Conservation (phyloP, 2,888 invertebrate genomes). For the Melangyna quadrimaculata region DNA sequence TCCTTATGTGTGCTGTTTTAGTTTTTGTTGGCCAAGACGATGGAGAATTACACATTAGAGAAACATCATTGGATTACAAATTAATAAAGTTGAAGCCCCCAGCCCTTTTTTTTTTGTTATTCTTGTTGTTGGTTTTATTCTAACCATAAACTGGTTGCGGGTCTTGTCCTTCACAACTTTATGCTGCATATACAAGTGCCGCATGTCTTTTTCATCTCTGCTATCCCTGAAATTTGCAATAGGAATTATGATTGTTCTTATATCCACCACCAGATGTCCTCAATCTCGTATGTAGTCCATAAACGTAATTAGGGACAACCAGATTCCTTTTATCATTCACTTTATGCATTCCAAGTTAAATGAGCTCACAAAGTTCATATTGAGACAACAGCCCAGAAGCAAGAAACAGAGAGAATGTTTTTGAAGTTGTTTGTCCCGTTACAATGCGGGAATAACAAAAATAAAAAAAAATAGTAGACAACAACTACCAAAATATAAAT, state of each 20-base stretch:
- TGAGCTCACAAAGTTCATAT: constrained; percentile 34
- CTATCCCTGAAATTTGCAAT: background rate
- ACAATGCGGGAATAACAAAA: background rate
- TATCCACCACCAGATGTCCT: constrained; percentile 25
- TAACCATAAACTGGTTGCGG: background rate
- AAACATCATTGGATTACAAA: constrained; percentile 38
- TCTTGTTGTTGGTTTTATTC: background rate
- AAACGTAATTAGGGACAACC: constrained; percentile 18
- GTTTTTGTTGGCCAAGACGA: constrained; percentile 7
- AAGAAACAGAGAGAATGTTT: background rate
- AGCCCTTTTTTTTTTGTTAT: background rate
- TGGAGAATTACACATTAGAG: constrained; percentile 23
- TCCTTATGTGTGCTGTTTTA: background rate
- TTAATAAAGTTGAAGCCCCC: constrained; percentile 24
- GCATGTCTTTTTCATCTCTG: background rate
- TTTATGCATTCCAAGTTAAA: constrained; percentile 27
- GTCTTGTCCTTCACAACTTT: background rate
- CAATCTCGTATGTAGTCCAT: constrained; percentile 35
- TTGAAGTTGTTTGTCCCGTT: background rate
- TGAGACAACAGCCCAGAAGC: background rate
- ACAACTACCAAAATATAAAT: constrained; percentile 1
- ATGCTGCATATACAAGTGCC: background rate
- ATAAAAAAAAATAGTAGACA: background rate
- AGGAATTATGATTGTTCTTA: background rate
- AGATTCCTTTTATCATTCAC: constrained; percentile 8